Evolutionary conservation across 2,113 vertebrate species (phyloP).

Genomic region (Larimichthys polyactis): DNA sequence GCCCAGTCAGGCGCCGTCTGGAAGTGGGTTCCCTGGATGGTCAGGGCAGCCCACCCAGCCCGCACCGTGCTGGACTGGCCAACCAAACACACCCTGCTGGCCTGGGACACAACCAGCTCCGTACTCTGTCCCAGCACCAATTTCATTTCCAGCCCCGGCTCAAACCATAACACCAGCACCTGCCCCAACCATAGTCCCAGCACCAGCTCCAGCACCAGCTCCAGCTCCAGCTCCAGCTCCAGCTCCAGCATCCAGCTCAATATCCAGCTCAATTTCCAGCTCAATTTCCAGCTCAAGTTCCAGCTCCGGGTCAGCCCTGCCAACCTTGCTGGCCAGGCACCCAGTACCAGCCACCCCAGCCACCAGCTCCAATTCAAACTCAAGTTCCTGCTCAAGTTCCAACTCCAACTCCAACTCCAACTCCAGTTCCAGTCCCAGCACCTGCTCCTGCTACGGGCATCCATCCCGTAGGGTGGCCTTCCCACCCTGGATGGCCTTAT

Average conservation of each 20-base stretch:
- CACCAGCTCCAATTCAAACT: conserved; percentile 54
- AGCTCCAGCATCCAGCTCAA: conserved; percentile 18
- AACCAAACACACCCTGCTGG: conserved; percentile 75
- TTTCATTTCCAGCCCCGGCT: conserved; percentile 11
- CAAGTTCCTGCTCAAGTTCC: conserved; percentile 39
- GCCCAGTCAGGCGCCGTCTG: conserved; percentile 66
- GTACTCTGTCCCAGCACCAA: conserved; percentile 43
- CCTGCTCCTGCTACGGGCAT: conserved; percentile 36
- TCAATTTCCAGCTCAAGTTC: conserved; percentile 1
- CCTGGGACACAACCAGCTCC: conserved; percentile 55
- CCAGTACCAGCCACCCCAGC: conserved; percentile 60
- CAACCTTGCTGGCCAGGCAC: conserved; percentile 68
- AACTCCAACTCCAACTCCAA: conserved; percentile 25
- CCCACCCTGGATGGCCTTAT: conserved; percentile 74
- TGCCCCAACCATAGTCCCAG: conserved; percentile 31
- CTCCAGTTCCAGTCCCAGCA: conserved; percentile 4
- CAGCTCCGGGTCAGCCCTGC: conserved; percentile 51
- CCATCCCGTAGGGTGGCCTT: conserved; percentile 68
- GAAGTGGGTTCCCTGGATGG: conserved; percentile 64
- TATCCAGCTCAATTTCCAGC: neutral
- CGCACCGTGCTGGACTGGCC: conserved; percentile 78
- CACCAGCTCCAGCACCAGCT: conserved; percentile 14
- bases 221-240: conserved; percentile 4
- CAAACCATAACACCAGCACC: conserved; percentile 50
- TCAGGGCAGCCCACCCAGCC: conserved; percentile 75